Evolutionary conservation across 37 sponge, comb jelly and placozoan species (phyloP).

Genomic region (Ianthella basta): DNA sequence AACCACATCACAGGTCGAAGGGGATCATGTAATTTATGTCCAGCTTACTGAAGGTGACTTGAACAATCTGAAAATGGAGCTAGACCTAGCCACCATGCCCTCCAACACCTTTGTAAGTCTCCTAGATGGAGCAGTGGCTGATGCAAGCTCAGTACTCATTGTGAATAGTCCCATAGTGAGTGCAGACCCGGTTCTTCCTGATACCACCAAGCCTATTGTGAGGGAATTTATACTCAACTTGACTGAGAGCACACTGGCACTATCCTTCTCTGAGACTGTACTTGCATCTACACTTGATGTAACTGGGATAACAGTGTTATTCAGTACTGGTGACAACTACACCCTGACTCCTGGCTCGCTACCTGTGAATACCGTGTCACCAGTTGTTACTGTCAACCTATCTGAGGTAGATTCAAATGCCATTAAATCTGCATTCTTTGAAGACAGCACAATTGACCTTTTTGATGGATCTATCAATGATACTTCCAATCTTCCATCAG

Average conservation of each 20-base stretch:
- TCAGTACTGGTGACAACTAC: slow-evolving; percentile 27
- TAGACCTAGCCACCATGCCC: slow-evolving; percentile 58
- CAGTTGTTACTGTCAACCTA: slow-evolving; percentile 51
- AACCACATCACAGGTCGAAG: slow-evolving; percentile 65
- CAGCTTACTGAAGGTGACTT: slow-evolving; percentile 66
- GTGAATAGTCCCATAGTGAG: slow-evolving; percentile 52
- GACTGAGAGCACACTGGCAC: slow-evolving; percentile 57
- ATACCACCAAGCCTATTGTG: slow-evolving; percentile 61
- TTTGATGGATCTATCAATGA: slow-evolving; percentile 53
- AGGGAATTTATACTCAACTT: slow-evolving; percentile 68
- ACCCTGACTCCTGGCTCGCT: slow-evolving; percentile 38
- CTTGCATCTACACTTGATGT: slow-evolving; percentile 61
- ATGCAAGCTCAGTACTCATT: slow-evolving; percentile 53
- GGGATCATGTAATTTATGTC: slow-evolving; percentile 63
- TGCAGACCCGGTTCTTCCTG: slow-evolving; percentile 57
- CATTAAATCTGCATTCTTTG: slow-evolving; percentile 68
- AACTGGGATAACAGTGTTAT: slow-evolving; percentile 51
- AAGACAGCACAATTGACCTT: slow-evolving; percentile 4
- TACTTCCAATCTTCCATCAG: not conserved
- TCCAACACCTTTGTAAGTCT: slow-evolving; percentile 70
- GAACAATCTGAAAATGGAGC: slow-evolving; percentile 68
- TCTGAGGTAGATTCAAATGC: slow-evolving; percentile 53
- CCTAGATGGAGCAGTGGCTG: slow-evolving; percentile 57
- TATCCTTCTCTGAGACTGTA: slow-evolving; percentile 89
- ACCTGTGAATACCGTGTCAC: slow-evolving; percentile 29